Evolutionary conservation across 2,888 invertebrate genomes (phyloP), one percentile per base, ranked within the genome.

Genomic region (Pseudococcus viburni): DNA sequence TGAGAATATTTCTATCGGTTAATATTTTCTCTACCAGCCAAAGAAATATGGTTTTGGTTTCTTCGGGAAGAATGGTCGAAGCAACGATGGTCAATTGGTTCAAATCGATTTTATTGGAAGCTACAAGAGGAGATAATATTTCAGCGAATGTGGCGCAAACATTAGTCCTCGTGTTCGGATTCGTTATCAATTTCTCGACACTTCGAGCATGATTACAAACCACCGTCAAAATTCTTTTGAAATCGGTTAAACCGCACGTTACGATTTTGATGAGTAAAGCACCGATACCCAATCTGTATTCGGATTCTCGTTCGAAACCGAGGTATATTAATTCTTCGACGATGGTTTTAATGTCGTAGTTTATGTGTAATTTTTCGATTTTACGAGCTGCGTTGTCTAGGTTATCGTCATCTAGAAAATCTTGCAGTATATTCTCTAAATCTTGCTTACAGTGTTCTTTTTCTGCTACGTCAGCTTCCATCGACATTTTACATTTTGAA

Each of bases 31-130:
- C 88, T 1, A 88, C 55, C 33, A 83, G 15, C 83, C 83, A 88
- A 11, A 83, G 42, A 55, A 88, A 88, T 3, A 88, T 88, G 0
- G 88, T 83, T 80, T 88, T 80, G 11, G 88, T 88, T 80, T 88
- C 88, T 51, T 88, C 88, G 0, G 88, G 48, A 26, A 88, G 77
- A 17, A 42, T 51, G 19, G 51, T 26, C 55, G 88, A 80, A 17
- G 88, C 88, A 9, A 83, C 42, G 12, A 80, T 39, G 33, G 59
- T 55, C 15, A 88, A 77, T 19, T 88, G 80, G n/a, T 80, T 48
- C n/a, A 88, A 33, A 19, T 88, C 77, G 11, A 83, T 48, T 77
- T 80, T 77, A 19, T 33, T 19, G 6, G 26, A 19, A 19, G 55
- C 55, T n/a, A 88, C 33, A 0, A 88, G 39, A 5, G 88, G 88